These are phyloP conservation scores for Drosophila lacicola DNA, from an alignment of 2,888 invertebrate genomes.

Conservation along the genomic window DNA sequence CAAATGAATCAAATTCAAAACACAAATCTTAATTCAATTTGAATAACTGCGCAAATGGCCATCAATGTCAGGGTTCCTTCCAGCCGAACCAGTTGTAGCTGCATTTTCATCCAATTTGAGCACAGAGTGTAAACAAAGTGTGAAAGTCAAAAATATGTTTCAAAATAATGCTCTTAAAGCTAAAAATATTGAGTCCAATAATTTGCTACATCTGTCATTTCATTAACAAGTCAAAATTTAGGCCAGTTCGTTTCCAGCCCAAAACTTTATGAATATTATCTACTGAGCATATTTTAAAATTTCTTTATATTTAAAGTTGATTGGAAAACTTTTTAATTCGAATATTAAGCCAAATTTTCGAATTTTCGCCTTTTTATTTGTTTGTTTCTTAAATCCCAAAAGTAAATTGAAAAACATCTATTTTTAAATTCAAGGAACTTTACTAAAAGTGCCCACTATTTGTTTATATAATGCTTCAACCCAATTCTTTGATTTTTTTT, in stretches of 20 bases:
- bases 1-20: constrained; percentile 53
- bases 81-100: constrained; percentile 41
- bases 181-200: no score
- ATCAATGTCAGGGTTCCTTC: constrained; percentile 42
- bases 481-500: background rate
- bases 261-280: no score
- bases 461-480: background rate
- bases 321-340: no score
- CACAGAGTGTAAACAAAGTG: constrained; percentile 1
- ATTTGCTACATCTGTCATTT: no score
- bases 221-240: no score
- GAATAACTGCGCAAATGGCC: constrained; percentile 53
- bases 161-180: no score
- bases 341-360: no score
- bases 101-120: background rate
- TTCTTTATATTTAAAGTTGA: no score
- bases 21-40: constrained; percentile 70
- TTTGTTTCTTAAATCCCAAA: background rate
- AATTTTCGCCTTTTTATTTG: background rate
- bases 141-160: background rate
- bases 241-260: no score
- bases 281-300: no score
- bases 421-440: constrained; percentile 6
- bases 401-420: background rate
- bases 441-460: background rate